Evolutionary conservation across 1,140 invertebrate genomes (phyloP), one percentile per base, ranked within the genome.

Genomic region (Drosophila dunni): DNA sequence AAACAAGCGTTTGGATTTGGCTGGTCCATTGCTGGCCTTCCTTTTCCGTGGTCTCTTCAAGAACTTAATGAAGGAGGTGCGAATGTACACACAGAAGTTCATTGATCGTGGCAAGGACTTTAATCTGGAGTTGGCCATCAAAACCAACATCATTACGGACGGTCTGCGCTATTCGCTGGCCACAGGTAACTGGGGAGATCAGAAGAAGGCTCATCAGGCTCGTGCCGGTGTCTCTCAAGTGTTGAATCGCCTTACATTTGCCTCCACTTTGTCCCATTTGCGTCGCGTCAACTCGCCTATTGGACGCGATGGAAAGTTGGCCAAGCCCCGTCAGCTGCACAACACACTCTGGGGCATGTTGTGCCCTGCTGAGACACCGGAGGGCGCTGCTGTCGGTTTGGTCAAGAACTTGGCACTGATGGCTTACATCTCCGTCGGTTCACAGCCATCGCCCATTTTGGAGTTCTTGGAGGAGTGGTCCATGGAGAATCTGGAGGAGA

Each of bases 391-490:
- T 94, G 96, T 97, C 51, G 96, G 96, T 53, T 93, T 99, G 42
- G 98, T 99, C 15, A 99, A 99, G 93, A 99, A 99, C 93, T 93
- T 99, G 7, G 99, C 99, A 0, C 93, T 99, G 5, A 99, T 99
- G 99, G 98, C 99, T 15, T 99, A 99, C 86, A 99, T 99, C 79
- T 99, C 98, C 81, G 99, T 99, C 20, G 99, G 99, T 65, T 99
- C 98, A 45, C 97, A 99, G 92, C 98, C 98, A 1, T 98, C 98
- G 6, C 98, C 98, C 0, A 99, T 99, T 93, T 93, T 99, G 3
- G 98, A 99, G 94, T 99, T 99, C 94, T 98, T 99, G 94, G 98
- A 99, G 92, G 98, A 99, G 92, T 99, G 99, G 99, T 98, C 97
- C 63, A 99, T 99, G 99, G 99, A 99, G 93, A 99, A 99, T 93